These are phyloP conservation scores for Agonopterix subpropinquella DNA, from an alignment of 2,888 invertebrate species.

Conservation along the genomic window DNA sequence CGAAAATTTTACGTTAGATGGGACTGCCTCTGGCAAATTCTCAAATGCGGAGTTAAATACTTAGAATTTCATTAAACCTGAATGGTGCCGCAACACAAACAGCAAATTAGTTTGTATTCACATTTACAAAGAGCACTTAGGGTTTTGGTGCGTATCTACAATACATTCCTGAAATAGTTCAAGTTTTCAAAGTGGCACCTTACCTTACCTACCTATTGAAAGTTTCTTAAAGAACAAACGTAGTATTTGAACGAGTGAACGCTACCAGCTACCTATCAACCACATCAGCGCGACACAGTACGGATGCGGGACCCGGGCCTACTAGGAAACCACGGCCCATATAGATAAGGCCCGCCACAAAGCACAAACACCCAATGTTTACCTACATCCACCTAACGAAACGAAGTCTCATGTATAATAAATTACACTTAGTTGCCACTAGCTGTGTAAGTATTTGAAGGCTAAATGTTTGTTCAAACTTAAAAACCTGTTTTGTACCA, in stretches of 20 bases:
- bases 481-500: conserved; percentile 7
- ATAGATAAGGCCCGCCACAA: conserved; percentile 55
- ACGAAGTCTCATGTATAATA: conserved; percentile 17
- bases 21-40: conserved; percentile 21
- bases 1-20: conserved; percentile 10
- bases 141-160: no score
- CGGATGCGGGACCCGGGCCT: conserved; percentile 42
- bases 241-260: neutral
- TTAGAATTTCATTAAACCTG: conserved; percentile 37
- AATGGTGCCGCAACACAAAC: conserved; percentile 28
- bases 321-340: conserved; percentile 63
- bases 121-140: conserved; percentile 19
- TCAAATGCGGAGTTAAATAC: conserved; percentile 25
- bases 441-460: conserved; percentile 8
- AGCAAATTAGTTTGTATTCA: conserved; percentile 16
- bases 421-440: conserved; percentile 12
- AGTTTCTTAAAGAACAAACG: no score
- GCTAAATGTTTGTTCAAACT: conserved; percentile 8
- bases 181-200: no score
- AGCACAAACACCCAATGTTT: conserved; percentile 40
- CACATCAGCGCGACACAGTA: conserved; percentile 2
- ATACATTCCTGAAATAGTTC: no score
- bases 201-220: no score
- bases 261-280: no score
- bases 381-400: conserved; percentile 18